Evolutionary conservation across 2,113 vertebrate genomes (phyloP), one percentile per base, ranked within the genome.

Genomic region (Grallaria varia): DNA sequence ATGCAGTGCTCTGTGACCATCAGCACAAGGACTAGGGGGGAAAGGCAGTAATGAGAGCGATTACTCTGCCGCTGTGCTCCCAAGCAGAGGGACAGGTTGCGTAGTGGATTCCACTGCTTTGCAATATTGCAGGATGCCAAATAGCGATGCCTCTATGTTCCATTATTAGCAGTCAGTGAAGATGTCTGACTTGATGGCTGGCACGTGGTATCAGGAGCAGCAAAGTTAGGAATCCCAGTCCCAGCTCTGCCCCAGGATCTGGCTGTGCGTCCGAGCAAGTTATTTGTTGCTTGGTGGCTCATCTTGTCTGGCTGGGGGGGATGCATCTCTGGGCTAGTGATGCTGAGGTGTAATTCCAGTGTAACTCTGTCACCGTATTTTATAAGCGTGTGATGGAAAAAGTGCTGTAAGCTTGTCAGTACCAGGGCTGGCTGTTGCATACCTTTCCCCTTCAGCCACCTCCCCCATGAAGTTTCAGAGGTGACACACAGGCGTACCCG

Each of bases 251-350:
- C 66, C 56, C 18, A 8, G 33, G 50, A 16, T 80, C 84, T 0
- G 0, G 12, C 73, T 81, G 35, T 35, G 33, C 0, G 0, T 49
- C 35, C 0, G 1, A 60, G 60, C 33, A 20, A 49, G 71, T 93
- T 77, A 27, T 37, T 68, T 84, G 93, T 49, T 85, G 37, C 69
- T 53, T 3, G 20, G 19, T 68, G 89, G 78, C 49, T 87, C 74
- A 40, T 66, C 62, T 47, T 40, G 53, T 62, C 66, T 24, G 4
- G 33, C 28, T 39, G 42, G 49, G 24, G 18, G 24, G 47, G 58
- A 18, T 14, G 53, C 30, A 4, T 79, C 84, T 60, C 87, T 40
- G 64, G 52, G 73, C 47, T 77, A 11, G 85, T 33, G 88, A 81
- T 84, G 90, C 92, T 78, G 90, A 77, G 76, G 71, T 2, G 14